Conservation (phyloP, 2,888 invertebrate species). For the Drosophila subsilvestris region DNA sequence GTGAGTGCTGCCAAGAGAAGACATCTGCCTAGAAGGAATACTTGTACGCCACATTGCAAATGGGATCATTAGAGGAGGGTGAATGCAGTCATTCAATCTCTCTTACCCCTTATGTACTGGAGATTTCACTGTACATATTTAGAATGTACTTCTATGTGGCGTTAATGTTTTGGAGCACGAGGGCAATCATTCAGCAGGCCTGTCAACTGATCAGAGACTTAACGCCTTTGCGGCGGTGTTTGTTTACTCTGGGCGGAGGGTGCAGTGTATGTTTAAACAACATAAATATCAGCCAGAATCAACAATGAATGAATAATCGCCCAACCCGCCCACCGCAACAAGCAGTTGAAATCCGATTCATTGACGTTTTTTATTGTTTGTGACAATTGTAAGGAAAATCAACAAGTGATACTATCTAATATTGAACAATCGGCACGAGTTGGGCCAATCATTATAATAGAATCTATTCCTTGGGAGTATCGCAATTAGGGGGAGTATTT, state of each 20-base stretch:
- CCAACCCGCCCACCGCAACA: background rate
- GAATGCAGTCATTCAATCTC: conserved; percentile 4
- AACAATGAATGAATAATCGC: conserved; percentile 29
- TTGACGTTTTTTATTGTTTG: conserved; percentile 6
- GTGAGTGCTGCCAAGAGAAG: background rate
- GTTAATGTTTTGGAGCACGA: conserved; percentile 13
- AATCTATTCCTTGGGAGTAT: conserved; percentile 9
- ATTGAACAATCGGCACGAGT: conserved; percentile 6
- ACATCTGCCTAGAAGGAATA: background rate
- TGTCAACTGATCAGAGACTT: conserved; percentile 35
- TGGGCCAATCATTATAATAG: conserved; percentile 6
- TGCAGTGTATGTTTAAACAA: background rate
- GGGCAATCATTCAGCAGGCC: conserved; percentile 23
- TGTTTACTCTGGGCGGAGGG: conserved; percentile 12
- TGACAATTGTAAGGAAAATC: conserved; percentile 6
- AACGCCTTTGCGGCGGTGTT: conserved; percentile 17
- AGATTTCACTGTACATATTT: no score
- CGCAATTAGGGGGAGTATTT: conserved; percentile 4
- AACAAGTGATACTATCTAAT: conserved; percentile 13
- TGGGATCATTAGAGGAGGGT: background rate
- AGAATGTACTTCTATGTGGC: background rate
- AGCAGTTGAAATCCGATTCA: conserved; percentile 10
- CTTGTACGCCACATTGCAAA: background rate
- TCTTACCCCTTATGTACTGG: no score
- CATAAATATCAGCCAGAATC: conserved; percentile 8